Base-by-base conservation (phyloP, 2,113 vertebrate species). In the Pleuronectes platessa region DNA sequence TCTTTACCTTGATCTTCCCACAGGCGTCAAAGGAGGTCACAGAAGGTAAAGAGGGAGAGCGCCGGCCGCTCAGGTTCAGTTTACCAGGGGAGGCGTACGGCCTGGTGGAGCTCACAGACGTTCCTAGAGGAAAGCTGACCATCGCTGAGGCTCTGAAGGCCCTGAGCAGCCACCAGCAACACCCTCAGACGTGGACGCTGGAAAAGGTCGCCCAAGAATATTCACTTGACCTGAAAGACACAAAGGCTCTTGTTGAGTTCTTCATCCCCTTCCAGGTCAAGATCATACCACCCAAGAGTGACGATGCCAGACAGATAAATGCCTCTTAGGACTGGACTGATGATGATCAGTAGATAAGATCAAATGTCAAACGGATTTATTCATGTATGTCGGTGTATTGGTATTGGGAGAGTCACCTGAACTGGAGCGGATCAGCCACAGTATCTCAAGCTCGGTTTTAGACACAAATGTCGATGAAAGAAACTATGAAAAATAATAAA, bases 141-240 rank as follows among this genome's bases (percentile, higher is more conserved):
- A 63, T 96, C 74, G 85, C 93, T 7, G 97, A 99, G 78, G 95
- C 94, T 42, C 79, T 99, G 83, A 96, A 86, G 0, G 92, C 95
- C 61, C 92, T 98, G 64, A 94, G 94, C 91, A 95, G 96, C 82
- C 94, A 98, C 90, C 96, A 96, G 84, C 87, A 79, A 24, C 66
- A 92, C 61, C 97, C 97, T 56, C 76, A 95, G 45, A 93, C 68
- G 0, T 98, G 97, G 97, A 98, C 96, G 58, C 83, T 93, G 7
- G 93, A 96, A 74, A 98, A 95, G 92, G 94, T 99, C 66, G 94
- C 96, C 18, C 82, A 91, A 80, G 97, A 99, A 77, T 99, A 96
- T 86, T 91, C 81, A 61, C 92, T 99, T 84, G 95, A 97, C 73
- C 75, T 94, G 53, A 95, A 94, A 76, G 96, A 99, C 2, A 95